Base-by-base conservation (phyloP, 1,140 invertebrate species). In the Melanaphis sacchari region DNA sequence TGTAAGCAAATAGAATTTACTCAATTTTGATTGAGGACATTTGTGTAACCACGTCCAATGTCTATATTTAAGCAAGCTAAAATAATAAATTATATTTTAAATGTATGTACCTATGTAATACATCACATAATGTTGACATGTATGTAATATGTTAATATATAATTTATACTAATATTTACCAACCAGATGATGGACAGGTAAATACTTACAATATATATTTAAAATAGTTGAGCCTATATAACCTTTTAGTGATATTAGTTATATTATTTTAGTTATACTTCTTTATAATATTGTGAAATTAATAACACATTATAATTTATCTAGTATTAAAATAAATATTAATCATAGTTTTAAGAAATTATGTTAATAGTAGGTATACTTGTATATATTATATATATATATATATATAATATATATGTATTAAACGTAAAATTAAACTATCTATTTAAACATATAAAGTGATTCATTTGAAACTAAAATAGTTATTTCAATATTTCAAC, bases 51-150 rank as follows among this genome's bases (percentile, higher is more conserved):
- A 4, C 5, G 31, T n/a, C 15, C 15, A n/a, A 4, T 18, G 31
- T n/a, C 15, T 5, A n/a, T 84, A 41, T 84, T 41, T 84, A 40
- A 84, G 40, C 82, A 40, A 43, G 40, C 82, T 26, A 43, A 87
- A 87, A 46, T 87, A 31, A 87, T 31, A n/a, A 87, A 87, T 87
- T 4, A 46, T 87, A 87, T 87, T 87, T 87, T 15, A 87, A 87
- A 46, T 87, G 84, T 87, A 87, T 31, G 4, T 87, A n/a, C n/a
- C n/a, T n/a, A 43, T 21, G 7, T 46, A 87, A 87, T 87, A 43
- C 41, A 87, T 87, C 84, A 31, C 41, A 43, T n/a, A 26, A 87
- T 87, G 4, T 31, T 43, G 41, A 46, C 84, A 31, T 8, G 11
- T 87, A 6, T 85, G 11, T 85, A 15, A 31, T 85, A 85, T 31